Conservation (phyloP, 2,888 invertebrate species). For the Atethmia centrago region DNA sequence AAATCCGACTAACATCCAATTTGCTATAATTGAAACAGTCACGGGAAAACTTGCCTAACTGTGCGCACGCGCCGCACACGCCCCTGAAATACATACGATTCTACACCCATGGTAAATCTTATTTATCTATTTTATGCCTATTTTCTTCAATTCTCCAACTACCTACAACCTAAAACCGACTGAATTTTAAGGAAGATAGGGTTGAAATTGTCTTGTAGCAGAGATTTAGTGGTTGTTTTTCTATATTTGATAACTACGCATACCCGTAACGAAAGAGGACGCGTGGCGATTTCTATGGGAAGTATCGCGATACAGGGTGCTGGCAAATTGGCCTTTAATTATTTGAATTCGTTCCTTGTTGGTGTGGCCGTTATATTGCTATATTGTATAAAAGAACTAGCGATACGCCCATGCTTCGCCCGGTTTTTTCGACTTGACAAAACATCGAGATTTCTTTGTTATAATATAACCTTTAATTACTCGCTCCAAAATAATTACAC, state of each 20-base stretch:
- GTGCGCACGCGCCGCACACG: constrained; percentile 83
- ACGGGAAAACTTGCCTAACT: constrained; percentile 85
- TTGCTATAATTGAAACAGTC: constrained; percentile 77
- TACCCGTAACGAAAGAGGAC: constrained; percentile 81
- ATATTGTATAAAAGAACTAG: no score
- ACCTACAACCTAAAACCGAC: background rate
- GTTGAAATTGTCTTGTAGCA: constrained; percentile 25
- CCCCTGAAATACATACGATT: constrained; percentile 84
- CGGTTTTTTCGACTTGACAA: no score
- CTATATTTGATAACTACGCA: constrained; percentile 60
- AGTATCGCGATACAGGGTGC: constrained; percentile 72
- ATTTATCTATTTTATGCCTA: constrained; percentile 85
- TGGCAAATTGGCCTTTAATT: constrained; percentile 70
- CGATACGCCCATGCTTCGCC: no score
- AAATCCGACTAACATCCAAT: constrained; percentile 58
- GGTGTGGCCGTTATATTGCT: no score
- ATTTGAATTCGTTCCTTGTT: constrained; percentile 43
- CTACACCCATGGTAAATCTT: constrained; percentile 79
- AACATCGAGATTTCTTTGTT: no score
- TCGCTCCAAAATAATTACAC: no score
- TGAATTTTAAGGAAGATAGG: fast-evolving
- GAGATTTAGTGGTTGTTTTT: constrained; percentile 20
- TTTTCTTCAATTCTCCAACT: constrained; percentile 54
- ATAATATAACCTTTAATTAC: no score
- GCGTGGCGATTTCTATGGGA: constrained; percentile 88